Conservation (phyloP, 2,797 vertebrate species). For the Microtus californicus region DNA sequence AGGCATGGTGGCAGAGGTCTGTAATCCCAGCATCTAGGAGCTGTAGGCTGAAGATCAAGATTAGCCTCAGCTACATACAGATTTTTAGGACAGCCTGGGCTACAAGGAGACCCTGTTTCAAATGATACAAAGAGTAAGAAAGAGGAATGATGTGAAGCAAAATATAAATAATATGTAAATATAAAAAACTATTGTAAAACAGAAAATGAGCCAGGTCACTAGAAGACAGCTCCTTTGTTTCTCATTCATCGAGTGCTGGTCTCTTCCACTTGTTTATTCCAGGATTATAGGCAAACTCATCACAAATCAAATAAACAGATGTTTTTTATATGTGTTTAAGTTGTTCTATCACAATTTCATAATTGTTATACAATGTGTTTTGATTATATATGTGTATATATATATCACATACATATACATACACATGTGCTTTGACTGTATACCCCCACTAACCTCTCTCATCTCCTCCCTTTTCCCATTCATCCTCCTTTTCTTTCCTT, state of each 20-base stretch:
- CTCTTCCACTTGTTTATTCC: neutral
- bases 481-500: neutral
- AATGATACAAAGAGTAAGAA: neutral
- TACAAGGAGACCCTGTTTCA: neutral
- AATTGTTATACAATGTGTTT: neutral
- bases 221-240: neutral
- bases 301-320: neutral
- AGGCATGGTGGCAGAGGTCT: neutral
- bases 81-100: neutral
- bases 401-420: neutral
- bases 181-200: neutral
- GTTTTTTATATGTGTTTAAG: neutral
- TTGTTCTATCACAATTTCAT: neutral
- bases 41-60: neutral
- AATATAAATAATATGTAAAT: neutral
- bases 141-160: neutral
- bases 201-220: neutral
- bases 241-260: no score
- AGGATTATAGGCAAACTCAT: neutral
- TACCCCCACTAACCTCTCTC: neutral
- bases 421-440: neutral
- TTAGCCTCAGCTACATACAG: neutral
- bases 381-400: neutral
- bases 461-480: no score
- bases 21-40: neutral